Conservation (phyloP, 1,140 invertebrate species). For the Cheumatopsyche charites region DNA sequence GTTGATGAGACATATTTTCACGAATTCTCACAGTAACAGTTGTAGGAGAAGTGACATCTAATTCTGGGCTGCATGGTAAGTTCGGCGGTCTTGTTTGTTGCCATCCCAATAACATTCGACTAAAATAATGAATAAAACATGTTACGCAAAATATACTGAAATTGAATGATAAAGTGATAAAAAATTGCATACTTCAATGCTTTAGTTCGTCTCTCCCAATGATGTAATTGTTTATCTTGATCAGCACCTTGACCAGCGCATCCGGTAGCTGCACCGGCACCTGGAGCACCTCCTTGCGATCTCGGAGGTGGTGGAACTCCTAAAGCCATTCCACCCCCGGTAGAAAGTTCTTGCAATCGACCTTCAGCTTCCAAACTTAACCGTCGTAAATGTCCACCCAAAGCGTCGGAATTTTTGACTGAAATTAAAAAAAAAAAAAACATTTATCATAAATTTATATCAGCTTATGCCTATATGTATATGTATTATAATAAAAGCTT, state of each 20-base stretch:
- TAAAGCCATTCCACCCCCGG: slow-evolving; percentile 63
- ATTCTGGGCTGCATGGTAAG: slow-evolving; percentile 73
- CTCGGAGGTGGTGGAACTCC: slow-evolving; percentile 59
- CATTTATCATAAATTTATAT: too few species aligned
- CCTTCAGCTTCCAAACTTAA: slow-evolving; percentile 82
- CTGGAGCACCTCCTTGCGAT: slow-evolving; percentile 65
- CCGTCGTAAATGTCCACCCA: slow-evolving; percentile 74
- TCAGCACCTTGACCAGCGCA: slow-evolving; percentile 70
- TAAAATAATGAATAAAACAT: slow-evolving; percentile 48
- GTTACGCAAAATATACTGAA: background rate
- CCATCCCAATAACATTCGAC: slow-evolving; percentile 66
- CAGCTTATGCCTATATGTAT: too few species aligned
- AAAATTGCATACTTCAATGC: slow-evolving; percentile 69
- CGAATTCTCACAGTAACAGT: slow-evolving; percentile 76
- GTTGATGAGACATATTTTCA: slow-evolving; percentile 67
- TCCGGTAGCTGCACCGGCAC: slow-evolving; percentile 65
- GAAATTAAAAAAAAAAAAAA: slow-evolving; percentile 51
- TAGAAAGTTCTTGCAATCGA: slow-evolving; percentile 74
- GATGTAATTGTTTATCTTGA: slow-evolving; percentile 83
- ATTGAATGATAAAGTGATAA: background rate
- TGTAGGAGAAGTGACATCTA: slow-evolving; percentile 83
- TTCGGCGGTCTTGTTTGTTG: slow-evolving; percentile 77
- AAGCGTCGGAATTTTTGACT: slow-evolving; percentile 73
- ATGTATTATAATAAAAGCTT: too few species aligned
- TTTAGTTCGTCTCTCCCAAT: slow-evolving; percentile 85